These are phyloP conservation scores for Drosophila nigromelanica DNA, from an alignment of 1,140 invertebrate species.

Conservation along the genomic window DNA sequence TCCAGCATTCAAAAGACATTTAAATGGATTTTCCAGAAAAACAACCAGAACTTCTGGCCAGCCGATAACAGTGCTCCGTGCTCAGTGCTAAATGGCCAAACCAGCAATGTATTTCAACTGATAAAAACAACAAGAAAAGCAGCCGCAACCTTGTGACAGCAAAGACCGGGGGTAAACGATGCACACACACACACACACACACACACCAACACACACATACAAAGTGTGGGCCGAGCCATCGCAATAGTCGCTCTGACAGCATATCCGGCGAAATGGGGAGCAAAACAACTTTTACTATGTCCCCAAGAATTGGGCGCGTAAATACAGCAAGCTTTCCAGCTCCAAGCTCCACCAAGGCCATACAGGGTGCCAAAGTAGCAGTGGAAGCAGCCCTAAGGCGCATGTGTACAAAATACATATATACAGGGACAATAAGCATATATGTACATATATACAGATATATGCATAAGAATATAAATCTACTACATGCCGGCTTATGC, in stretches of 20 bases:
- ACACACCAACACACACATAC: neutral
- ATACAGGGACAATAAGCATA: slow-evolving; percentile 1
- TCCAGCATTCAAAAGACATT: slow-evolving; percentile 11
- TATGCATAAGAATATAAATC: neutral
- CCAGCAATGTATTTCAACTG: slow-evolving; percentile 37
- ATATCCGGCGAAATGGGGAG: slow-evolving; percentile 51
- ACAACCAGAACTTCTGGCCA: slow-evolving; percentile 5
- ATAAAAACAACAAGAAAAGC: slow-evolving; percentile 31
- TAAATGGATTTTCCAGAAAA: neutral
- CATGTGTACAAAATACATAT: slow-evolving; percentile 43
- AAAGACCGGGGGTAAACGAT: neutral
- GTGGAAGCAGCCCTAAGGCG: slow-evolving; percentile 41
- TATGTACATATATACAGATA: neutral
- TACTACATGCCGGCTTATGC: slow-evolving; percentile 9
- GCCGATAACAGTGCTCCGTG: slow-evolving; percentile 13
- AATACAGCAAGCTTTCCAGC: slow-evolving; percentile 41
- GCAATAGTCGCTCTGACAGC: slow-evolving; percentile 37
- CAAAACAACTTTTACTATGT: slow-evolving; percentile 65
- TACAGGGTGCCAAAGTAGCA: slow-evolving; percentile 36
- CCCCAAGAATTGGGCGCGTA: slow-evolving; percentile 58
- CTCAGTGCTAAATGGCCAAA: neutral
- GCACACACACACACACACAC: slow-evolving; percentile 12
- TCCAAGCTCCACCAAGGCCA: slow-evolving; percentile 23
- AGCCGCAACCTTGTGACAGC: slow-evolving; percentile 20
- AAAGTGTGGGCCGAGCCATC: no score